Percentiles rank a stretch among this genome's conserved stretches.
These are phyloP conservation scores for Oscheius sp. DNA, from an alignment of 2,888 invertebrate genomes.

Conservation along the genomic window DNA sequence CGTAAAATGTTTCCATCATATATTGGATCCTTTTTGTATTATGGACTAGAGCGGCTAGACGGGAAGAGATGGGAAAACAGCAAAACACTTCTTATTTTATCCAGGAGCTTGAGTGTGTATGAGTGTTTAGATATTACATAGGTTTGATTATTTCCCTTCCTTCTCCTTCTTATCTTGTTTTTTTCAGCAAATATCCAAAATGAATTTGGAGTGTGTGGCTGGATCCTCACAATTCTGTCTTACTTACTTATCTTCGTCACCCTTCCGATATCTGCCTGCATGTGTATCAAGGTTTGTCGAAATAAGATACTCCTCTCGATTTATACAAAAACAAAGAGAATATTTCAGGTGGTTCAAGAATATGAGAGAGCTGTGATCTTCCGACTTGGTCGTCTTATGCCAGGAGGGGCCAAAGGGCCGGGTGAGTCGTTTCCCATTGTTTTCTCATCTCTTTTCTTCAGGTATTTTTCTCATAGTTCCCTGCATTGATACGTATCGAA, in stretches of 20 bases:
- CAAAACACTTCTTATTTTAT: no score
- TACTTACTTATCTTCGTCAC: slow-evolving; percentile 68
- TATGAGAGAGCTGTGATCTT: slow-evolving; percentile 85
- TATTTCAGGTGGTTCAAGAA: slow-evolving; percentile 68
- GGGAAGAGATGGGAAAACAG: no score
- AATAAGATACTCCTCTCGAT: not conserved
- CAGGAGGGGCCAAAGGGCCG: slow-evolving; percentile 80
- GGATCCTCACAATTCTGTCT: slow-evolving; percentile 68
- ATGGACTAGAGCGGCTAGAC: no score
- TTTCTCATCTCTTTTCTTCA: slow-evolving; percentile 2
- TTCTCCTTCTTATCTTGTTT: not conserved
- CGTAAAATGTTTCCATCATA: no score
- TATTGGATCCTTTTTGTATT: no score
- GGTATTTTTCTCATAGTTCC: slow-evolving; percentile 78
- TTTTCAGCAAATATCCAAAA: slow-evolving; percentile 70
- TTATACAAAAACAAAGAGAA: not conserved
- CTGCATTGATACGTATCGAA: slow-evolving; percentile 74
- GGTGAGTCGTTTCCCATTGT: slow-evolving; percentile 35
- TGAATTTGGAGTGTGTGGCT: slow-evolving; percentile 70
- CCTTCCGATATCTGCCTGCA: slow-evolving; percentile 57
- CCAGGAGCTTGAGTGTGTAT: no score
- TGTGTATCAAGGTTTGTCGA: slow-evolving; percentile 63
- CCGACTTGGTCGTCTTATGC: slow-evolving; percentile 81
- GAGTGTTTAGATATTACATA: no score
- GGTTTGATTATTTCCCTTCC: no score